Conservation (phyloP, 2,113 vertebrate species). For the Cebidichthys violaceus region DNA sequence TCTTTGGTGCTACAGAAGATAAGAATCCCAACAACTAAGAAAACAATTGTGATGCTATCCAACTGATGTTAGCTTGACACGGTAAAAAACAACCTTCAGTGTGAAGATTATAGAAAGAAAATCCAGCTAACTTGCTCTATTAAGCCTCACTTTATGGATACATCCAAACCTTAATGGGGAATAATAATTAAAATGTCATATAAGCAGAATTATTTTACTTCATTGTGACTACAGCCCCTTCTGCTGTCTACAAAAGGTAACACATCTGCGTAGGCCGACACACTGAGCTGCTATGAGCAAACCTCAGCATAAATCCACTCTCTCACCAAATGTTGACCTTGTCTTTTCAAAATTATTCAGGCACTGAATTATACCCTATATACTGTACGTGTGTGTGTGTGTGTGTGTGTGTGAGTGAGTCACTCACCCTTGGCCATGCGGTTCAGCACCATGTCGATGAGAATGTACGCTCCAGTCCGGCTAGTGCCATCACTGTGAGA, state of each 20-base stretch:
- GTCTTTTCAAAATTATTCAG: neutral
- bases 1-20: neutral
- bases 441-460: constrained; percentile 98
- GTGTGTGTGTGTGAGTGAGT: neutral
- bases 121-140: neutral
- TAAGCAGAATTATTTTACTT: neutral
- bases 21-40: neutral
- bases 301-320: neutral
- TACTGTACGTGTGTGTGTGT: constrained; percentile 3
- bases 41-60: too few species aligned
- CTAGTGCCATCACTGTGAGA: constrained; percentile 91
- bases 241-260: constrained; percentile 28
- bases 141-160: neutral
- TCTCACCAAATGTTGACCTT: neutral
- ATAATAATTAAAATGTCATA: neutral
- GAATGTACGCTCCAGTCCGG: constrained; percentile 94
- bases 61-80: neutral
- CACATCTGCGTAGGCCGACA: neutral
- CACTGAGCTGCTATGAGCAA: neutral
- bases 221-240: constrained; percentile 3
- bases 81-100: neutral
- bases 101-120: neutral
- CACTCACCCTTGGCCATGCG: constrained; percentile 97
- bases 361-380: neutral
- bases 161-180: neutral